Base-by-base conservation (phyloP, 2,888 invertebrate species). In the Zaprionus bogoriensis region DNA sequence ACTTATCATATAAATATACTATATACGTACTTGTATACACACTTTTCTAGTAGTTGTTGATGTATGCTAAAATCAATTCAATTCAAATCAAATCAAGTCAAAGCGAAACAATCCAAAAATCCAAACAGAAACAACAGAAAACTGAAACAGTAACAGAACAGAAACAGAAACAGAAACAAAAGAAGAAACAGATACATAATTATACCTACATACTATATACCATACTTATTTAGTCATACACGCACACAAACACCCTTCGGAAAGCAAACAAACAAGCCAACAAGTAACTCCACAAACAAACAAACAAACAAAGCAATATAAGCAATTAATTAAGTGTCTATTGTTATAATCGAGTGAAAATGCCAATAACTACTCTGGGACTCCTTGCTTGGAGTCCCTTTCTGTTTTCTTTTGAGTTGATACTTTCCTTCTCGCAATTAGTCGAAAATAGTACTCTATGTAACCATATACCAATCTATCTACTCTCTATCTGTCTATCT, bases 261-360 rank as follows among this genome's bases (percentile, higher is more conserved):
- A 20, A 38, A 9, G 10, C 5, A 20, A 59, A 50, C 55, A 79
- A 60, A 67, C 51, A 66, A 55, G 30, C 9, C 27, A 27, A 27
- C 27, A 41, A 41, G 19, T 20, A 41, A 41, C 20, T 38, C 45
- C 53, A 61, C 30, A 57, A 52, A 61, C 47, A 63, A 42, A 51
- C 9, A n/a, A 44, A 58, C 52, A 48, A 38, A 55, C 36, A 19
- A 36, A 58, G 46, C 54, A 30, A 54, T 46, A 14, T 61, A 67
- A 67, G 62, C 55, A 74, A 79, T 72, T 83, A 70, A 71, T 76
- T 76, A 76, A 86, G 74, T 86, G 77, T 86, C 71, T 79, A 71
- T 46, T 71, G 53, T 80, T 79, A 79, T 79, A 78, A 78, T 68
- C 46, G 66, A 85, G 42, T 81, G 63, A 66, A 71, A 66, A 84